Percentiles rank a stretch among this genome's conserved stretches.
phyloP scores from a whole-genome alignment of 2,113 vertebrate genomes.

The Sphaerodactylus townsendi region DNA sequence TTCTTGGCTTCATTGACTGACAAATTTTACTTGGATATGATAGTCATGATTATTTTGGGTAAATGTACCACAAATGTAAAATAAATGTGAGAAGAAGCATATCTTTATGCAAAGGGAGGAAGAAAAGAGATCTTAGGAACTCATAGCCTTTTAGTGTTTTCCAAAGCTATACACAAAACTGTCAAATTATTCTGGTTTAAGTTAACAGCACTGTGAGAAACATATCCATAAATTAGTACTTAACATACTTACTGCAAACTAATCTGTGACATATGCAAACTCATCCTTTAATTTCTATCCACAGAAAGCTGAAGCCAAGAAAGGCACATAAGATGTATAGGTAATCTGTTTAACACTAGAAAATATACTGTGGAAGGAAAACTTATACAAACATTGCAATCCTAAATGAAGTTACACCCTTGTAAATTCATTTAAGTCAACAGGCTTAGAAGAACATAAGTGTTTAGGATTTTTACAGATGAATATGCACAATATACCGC shows the following conservation, averaged over 20 bases:
- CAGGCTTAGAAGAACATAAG: too few species aligned
- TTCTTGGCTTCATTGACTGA: constrained; percentile 58
- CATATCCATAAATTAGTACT: constrained; percentile 71
- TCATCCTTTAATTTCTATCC: constrained; percentile 75
- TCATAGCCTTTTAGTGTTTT: constrained; percentile 70
- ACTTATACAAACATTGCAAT: too few species aligned
- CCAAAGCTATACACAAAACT: constrained; percentile 63
- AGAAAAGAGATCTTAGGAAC: constrained; percentile 61
- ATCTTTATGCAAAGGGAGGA: constrained; percentile 44
- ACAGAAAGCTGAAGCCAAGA: constrained; percentile 63
- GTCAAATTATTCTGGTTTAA: constrained; percentile 70
- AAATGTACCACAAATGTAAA: constrained; percentile 47
- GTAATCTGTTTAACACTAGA: too few species aligned
- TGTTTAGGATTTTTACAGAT: constrained; percentile 1
- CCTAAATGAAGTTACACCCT: too few species aligned
- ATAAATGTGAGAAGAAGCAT: constrained; percentile 61
- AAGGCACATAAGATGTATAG: constrained; percentile 66
- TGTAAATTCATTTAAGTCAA: too few species aligned
- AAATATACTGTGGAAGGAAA: too few species aligned
- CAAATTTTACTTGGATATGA: constrained; percentile 59
- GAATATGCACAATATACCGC: constrained; percentile 22
- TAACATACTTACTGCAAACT: constrained; percentile 73
- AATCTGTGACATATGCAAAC: constrained; percentile 76
- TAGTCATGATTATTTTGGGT: constrained; percentile 34
- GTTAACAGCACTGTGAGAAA: constrained; percentile 70